Percentiles rank a stretch among this genome's conserved stretches.
These are phyloP conservation scores for Pseudopipra pipra DNA, from an alignment of 2,113 vertebrate genomes.

Conservation along the genomic window DNA sequence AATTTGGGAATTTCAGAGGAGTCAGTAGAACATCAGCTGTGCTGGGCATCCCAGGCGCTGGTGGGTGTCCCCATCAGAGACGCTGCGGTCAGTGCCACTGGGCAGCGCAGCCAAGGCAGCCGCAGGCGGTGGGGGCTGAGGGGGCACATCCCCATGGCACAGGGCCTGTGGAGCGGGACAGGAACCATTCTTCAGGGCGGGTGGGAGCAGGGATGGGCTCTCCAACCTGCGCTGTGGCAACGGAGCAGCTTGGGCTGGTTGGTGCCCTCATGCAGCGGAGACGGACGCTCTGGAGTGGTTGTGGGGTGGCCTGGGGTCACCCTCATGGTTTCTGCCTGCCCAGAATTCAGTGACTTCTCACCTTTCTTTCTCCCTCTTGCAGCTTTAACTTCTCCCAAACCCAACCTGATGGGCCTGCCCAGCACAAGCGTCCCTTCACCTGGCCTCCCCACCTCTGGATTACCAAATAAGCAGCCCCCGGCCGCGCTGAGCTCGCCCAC, in stretches of 20 bases:
- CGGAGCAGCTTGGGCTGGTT: rapidly evolving
- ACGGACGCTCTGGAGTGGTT: rapidly evolving
- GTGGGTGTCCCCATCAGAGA: background rate
- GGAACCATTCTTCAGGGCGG: rapidly evolving
- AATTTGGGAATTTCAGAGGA: background rate
- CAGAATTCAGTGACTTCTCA: background rate
- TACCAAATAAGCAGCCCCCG: slow-evolving; percentile 94
- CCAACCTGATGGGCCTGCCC: slow-evolving; percentile 96
- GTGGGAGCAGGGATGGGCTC: rapidly evolving
- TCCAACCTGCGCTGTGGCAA: rapidly evolving
- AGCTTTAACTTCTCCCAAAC: slow-evolving; percentile 99
- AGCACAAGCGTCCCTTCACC: slow-evolving; percentile 98
- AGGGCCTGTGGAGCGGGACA: rapidly evolving
- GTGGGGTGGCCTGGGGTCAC: background rate
- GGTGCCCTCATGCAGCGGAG: background rate
- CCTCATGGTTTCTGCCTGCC: background rate
- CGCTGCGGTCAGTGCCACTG: rapidly evolving
- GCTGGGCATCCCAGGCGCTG: rapidly evolving
- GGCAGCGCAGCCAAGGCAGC: rapidly evolving
- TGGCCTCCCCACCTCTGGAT: slow-evolving; percentile 95
- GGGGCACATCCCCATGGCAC: rapidly evolving
- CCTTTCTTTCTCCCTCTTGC: slow-evolving; percentile 59
- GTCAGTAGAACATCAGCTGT: background rate
- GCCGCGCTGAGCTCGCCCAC: slow-evolving; percentile 86
- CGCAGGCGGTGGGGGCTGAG: rapidly evolving